phyloP scores from a whole-genome alignment of 2,888 invertebrate species.

The Tineola bisselliella region DNA sequence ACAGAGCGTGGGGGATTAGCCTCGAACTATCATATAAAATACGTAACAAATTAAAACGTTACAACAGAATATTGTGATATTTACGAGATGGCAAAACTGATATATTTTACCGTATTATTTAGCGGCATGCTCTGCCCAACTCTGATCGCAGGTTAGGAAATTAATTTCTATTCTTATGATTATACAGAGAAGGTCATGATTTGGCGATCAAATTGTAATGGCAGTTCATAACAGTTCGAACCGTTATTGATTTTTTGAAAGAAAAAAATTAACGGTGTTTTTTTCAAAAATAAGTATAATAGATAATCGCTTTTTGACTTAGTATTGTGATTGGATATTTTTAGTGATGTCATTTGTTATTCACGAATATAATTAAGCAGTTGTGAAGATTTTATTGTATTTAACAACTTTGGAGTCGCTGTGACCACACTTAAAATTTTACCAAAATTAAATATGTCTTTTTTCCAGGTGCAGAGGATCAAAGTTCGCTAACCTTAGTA shows the following conservation, averaged over 20 bases:
- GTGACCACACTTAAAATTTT: no score
- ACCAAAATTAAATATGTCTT: no score
- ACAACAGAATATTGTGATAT: slow-evolving; percentile 31
- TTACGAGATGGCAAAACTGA: slow-evolving; percentile 31
- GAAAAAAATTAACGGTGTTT: not conserved
- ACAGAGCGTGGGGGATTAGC: slow-evolving; percentile 43
- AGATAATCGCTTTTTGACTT: no score
- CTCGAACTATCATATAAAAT: slow-evolving; percentile 56
- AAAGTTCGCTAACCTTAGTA: slow-evolving; percentile 23
- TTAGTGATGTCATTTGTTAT: no score
- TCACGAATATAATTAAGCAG: no score
- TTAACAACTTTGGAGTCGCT: no score
- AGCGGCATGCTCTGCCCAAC: slow-evolving; percentile 26
- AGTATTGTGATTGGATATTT: no score
- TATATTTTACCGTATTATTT: slow-evolving; percentile 25
- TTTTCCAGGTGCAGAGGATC: not conserved
- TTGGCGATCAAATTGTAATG: not conserved
- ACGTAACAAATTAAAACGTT: slow-evolving; percentile 32
- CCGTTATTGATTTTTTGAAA: not conserved
- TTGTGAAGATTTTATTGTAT: no score
- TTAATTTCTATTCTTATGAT: slow-evolving; percentile 16
- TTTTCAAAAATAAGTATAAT: no score
- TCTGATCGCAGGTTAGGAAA: slow-evolving; percentile 41
- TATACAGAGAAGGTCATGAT: not conserved
- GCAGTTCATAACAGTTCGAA: not conserved